Base-by-base conservation (phyloP, 1,140 invertebrate genomes). In the Phocides pigmalion region DNA sequence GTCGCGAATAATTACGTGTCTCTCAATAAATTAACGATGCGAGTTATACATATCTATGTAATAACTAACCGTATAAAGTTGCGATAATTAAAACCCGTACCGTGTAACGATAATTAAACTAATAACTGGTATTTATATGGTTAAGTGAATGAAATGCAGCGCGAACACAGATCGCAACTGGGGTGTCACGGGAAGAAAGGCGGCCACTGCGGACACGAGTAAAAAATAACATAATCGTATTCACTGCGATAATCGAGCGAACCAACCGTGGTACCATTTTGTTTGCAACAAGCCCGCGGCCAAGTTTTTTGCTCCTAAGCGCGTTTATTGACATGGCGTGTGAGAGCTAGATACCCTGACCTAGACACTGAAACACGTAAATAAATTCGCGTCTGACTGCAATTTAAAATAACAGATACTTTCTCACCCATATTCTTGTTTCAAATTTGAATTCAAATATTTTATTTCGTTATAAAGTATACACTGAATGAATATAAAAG, bases 151-250 rank as follows among this genome's bases (percentile, higher is more conserved):
- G 68, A 71, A 74, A 64, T 68, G 67, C 67, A 63, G 65, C 66
- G 62, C 63, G 73, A 64, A 67, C 82, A 81, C 58, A 74, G 70
- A 81, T 84, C 62, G 73, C 67, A 87, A 87, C 69, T 87, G 68
- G 82, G 70, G 64, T 85, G 72, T 84, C 76, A 84, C 79, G 76
- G 72, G 68, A 81, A 81, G 81, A 80, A 81, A 79, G 69, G 64
- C 70, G 67, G 68, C 42, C 62, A 68, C 58, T 28, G 66, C 59
- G 28, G 56, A 61, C 28, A 42, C 20, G 37, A 12, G 11, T 59
- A 37, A 32, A 61, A 49, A 61, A 20, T 61, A 58, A 16, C 56
- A 61, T 46, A 41, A 59, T 22, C 28, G 32, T 61, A 61, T 61
- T 61, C 25, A 61, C 42, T 32, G 41, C 41, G 16, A 61, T 61